These are phyloP conservation scores for Fragum sueziense DNA, from an alignment of 2,888 invertebrate species.

Conservation along the genomic window DNA sequence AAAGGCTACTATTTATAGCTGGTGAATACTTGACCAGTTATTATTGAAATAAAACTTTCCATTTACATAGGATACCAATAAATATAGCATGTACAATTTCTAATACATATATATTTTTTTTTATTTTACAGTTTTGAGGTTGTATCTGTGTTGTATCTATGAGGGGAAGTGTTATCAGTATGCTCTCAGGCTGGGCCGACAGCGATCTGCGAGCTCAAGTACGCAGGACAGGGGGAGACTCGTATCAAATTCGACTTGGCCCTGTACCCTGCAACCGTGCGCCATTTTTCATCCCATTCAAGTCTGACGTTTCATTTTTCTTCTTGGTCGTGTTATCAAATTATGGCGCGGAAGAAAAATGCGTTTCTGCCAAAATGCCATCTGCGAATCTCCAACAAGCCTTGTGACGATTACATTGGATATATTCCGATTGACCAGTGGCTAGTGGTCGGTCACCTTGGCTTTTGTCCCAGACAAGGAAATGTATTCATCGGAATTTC, in stretches of 20 bases:
- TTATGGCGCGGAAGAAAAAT: conserved; percentile 61
- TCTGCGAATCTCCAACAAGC: conserved; percentile 41
- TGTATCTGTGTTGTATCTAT: not conserved
- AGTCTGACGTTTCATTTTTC: conserved; percentile 61
- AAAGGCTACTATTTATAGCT: no score
- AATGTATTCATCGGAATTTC: not conserved
- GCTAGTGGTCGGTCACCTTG: conserved; percentile 2
- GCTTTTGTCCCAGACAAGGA: not conserved
- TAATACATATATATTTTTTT: no score
- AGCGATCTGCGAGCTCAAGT: conserved; percentile 15
- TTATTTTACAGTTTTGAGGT: no score
- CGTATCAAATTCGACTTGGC: conserved; percentile 59
- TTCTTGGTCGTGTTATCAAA: conserved; percentile 61
- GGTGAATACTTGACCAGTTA: no score
- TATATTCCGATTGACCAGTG: conserved; percentile 2
- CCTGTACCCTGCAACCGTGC: conserved; percentile 46
- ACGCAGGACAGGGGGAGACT: conserved; percentile 29
- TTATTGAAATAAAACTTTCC: no score
- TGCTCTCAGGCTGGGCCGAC: conserved; percentile 5
- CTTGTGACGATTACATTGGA: conserved; percentile 2
- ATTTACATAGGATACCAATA: no score
- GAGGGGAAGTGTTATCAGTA: not conserved
- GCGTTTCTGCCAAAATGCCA: conserved; percentile 60
- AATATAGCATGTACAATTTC: no score
- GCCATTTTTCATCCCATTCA: conserved; percentile 61